A percentile compares a stretch with the other conserved stretches of the same genome.
These are phyloP conservation scores for Bombus pascuorum DNA, from an alignment of 1,140 invertebrate species.

Conservation along the genomic window DNA sequence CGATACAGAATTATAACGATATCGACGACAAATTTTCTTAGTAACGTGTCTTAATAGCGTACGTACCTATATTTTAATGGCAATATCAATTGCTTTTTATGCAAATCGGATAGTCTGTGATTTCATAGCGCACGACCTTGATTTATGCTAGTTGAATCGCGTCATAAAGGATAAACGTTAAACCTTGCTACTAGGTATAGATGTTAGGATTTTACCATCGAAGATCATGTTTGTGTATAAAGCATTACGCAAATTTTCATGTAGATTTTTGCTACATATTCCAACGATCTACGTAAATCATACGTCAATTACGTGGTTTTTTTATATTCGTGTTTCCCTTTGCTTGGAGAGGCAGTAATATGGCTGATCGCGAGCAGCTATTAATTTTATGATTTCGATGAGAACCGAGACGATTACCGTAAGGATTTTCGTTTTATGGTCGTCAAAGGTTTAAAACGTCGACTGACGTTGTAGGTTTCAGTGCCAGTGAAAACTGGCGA, in stretches of 20 bases:
- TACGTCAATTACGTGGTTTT: neutral
- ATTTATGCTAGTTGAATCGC: slow-evolving; percentile 16
- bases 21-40: neutral
- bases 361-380: neutral
- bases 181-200: neutral
- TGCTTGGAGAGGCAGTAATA: neutral
- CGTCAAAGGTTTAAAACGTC: neutral
- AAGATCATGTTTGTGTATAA: neutral
- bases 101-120: neutral
- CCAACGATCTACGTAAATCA: neutral
- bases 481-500: slow-evolving; percentile 59
- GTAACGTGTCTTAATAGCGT: neutral
- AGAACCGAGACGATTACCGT: neutral
- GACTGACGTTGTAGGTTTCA: neutral
- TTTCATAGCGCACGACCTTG: slow-evolving; percentile 5
- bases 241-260: neutral
- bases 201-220: neutral
- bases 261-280: neutral
- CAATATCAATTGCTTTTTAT: neutral
- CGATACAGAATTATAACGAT: neutral
- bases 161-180: slow-evolving; percentile 1
- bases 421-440: slow-evolving; percentile 24
- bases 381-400: neutral
- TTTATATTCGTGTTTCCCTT: neutral
- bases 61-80: neutral